Conservation (phyloP, 2,113 vertebrate species). For the Thunnus thynnus region DNA sequence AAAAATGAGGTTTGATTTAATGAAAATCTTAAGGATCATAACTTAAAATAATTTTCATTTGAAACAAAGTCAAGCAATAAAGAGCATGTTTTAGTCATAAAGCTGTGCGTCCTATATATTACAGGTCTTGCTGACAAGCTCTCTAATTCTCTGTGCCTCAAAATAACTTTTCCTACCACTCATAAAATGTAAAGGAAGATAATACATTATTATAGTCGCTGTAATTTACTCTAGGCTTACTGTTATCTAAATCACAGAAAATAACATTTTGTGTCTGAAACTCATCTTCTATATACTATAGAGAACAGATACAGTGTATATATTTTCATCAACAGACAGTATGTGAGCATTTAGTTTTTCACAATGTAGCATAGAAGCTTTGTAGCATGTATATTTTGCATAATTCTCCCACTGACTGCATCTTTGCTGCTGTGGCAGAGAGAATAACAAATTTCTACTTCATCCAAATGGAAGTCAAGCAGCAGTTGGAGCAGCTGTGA, state of each 20-base stretch:
- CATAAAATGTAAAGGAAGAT: background rate
- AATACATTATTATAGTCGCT: background rate
- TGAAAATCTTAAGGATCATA: too few relatives aligned
- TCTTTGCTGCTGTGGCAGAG: background rate
- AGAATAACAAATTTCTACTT: background rate
- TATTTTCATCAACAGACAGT: background rate
- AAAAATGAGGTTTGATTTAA: too few relatives aligned
- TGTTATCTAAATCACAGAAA: conserved; percentile 7
- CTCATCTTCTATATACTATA: background rate
- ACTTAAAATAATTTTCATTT: conserved; percentile 2
- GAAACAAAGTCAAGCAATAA: conserved; percentile 8
- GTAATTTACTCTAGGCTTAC: background rate
- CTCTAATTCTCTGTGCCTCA: background rate
- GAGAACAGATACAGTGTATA: background rate
- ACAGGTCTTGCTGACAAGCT: conserved; percentile 1
- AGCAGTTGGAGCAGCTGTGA: background rate
- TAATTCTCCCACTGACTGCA: background rate
- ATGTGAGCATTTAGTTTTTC: background rate
- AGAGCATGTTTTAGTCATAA: background rate
- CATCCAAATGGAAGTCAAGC: background rate
- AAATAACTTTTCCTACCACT: conserved; percentile 22
- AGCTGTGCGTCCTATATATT: conserved; percentile 14
- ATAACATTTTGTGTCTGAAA: background rate
- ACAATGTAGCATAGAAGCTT: background rate
- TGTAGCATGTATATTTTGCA: background rate